phyloP scores from a whole-genome alignment of 2,113 vertebrate species.

The Brienomyrus longianalis region DNA sequence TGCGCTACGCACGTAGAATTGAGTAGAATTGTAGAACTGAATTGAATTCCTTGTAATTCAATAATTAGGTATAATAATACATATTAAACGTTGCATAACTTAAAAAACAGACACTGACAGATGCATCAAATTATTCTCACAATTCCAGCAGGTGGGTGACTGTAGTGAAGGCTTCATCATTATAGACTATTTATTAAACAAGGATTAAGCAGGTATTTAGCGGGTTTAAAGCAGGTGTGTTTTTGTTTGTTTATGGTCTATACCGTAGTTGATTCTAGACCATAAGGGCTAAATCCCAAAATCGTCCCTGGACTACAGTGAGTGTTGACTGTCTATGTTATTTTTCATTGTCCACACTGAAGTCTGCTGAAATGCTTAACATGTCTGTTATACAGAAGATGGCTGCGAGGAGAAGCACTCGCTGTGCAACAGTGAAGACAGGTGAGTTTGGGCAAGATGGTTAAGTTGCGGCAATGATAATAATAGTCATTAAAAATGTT shows the following conservation, averaged over 20 bases:
- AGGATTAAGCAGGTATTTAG: background rate
- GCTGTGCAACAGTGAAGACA: background rate
- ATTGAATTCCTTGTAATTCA: background rate
- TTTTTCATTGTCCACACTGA: background rate
- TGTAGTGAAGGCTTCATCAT: background rate
- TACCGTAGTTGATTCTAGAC: background rate
- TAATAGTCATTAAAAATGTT: background rate
- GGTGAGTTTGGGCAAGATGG: background rate
- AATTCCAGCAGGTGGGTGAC: background rate
- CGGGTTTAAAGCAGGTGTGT: background rate
- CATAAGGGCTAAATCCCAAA: background rate
- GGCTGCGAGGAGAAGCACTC: background rate
- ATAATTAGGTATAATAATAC: background rate
- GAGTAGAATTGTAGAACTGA: background rate
- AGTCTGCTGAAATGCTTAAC: background rate
- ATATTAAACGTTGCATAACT: background rate
- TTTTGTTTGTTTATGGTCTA: background rate
- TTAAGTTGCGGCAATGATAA: background rate
- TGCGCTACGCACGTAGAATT: background rate
- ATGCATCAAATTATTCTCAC: background rate
- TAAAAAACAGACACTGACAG: background rate
- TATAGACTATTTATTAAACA: background rate
- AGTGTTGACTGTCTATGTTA: background rate
- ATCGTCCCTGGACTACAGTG: background rate
- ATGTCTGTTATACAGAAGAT: background rate